Evolutionary conservation across 2,797 vertebrate genomes (phyloP).

Genomic region (Holocentrus rufus): DNA sequence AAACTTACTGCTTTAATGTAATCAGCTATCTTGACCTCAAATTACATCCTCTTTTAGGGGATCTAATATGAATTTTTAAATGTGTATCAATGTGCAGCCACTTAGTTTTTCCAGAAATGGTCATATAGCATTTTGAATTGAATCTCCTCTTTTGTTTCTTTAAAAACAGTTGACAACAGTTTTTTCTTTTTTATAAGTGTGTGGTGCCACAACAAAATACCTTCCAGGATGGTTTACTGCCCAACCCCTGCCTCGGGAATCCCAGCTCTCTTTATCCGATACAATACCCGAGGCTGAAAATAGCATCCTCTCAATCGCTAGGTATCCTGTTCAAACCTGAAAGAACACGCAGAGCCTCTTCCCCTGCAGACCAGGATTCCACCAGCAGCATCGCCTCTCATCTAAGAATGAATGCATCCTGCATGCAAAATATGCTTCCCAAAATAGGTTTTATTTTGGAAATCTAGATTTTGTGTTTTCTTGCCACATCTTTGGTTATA

Average conservation of each 20-base stretch:
- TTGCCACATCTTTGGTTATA: conserved; percentile 77
- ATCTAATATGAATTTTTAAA: too few species aligned
- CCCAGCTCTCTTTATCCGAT: conserved; percentile 3
- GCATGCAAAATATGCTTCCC: conserved; percentile 67
- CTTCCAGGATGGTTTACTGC: neutral
- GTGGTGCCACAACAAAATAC: too few species aligned
- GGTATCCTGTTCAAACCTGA: neutral
- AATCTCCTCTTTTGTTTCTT: too few species aligned
- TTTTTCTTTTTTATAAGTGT: too few species aligned
- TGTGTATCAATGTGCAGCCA: too few species aligned
- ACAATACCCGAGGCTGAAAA: neutral
- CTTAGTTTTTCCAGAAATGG: too few species aligned
- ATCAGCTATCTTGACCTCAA: too few species aligned
- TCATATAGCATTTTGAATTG: too few species aligned
- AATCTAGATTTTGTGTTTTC: conserved; percentile 74
- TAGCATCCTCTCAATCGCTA: neutral
- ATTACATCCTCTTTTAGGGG: too few species aligned
- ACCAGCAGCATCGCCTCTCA: neutral
- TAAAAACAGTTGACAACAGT: too few species aligned
- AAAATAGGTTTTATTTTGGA: conserved; percentile 82
- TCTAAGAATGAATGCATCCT: conserved; percentile 57
- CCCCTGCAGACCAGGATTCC: neutral
- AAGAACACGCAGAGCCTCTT: conserved; percentile 4
- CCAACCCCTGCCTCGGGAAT: neutral
- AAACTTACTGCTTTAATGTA: too few species aligned